A percentile compares a stretch with the other conserved stretches of the same genome.
Conservation (phyloP, 2,113 vertebrate species). For the Himantopus leucocephalus region DNA sequence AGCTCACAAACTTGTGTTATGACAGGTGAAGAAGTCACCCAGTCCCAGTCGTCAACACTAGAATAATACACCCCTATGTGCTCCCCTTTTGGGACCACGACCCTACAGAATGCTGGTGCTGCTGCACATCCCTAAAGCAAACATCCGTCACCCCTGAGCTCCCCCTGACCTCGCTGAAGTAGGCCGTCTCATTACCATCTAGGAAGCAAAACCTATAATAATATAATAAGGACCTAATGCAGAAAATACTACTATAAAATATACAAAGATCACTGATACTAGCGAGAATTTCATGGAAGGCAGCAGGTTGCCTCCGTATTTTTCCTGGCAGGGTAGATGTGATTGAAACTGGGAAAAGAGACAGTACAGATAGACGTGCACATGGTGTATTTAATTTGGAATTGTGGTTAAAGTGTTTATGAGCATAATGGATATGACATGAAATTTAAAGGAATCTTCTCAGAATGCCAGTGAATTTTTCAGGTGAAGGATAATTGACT, state of each 20-base stretch:
- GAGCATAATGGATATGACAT: background rate
- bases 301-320: background rate
- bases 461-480: background rate
- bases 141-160: background rate
- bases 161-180: background rate
- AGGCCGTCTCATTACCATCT: background rate
- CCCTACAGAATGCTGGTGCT: background rate
- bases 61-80: background rate
- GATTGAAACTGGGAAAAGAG: background rate
- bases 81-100: background rate
- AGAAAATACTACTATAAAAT: background rate
- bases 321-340: background rate
- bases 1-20: background rate
- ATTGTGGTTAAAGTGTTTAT: background rate
- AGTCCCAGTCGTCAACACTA: background rate
- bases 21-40: background rate
- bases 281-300: background rate
- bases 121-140: background rate
- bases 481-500: background rate
- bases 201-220: background rate
- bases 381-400: background rate
- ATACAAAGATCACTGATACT: background rate
- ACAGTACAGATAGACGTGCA: background rate
- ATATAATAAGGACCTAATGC: background rate
- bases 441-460: background rate